Conservation (phyloP, 1,140 invertebrate genomes). For the Lordiphosa mommai region DNA sequence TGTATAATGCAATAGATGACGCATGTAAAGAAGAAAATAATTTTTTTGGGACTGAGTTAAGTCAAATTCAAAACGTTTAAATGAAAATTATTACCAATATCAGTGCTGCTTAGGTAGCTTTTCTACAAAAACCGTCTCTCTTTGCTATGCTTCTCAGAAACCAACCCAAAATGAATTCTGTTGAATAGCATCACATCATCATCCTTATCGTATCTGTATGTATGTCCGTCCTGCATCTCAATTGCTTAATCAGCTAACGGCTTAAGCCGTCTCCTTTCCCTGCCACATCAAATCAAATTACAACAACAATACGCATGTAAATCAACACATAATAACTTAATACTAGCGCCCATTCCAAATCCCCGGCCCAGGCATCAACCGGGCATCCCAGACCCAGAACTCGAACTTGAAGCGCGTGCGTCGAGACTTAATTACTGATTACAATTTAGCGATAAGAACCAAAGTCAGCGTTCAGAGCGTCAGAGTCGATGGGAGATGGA, state of each 20-base stretch:
- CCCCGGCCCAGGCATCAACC: not conserved
- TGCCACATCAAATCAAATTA: constrained; percentile 38
- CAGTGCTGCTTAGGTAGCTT: not conserved
- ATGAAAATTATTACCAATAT: not conserved
- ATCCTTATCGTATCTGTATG: constrained; percentile 11
- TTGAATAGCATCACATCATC: not conserved
- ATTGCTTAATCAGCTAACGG: constrained; percentile 32
- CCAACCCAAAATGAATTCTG: not conserved
- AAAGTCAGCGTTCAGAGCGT: not conserved
- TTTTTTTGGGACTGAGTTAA: too few species aligned
- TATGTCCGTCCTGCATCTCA: constrained; percentile 12
- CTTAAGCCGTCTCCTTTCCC: constrained; percentile 23
- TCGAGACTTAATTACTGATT: constrained; percentile 75
- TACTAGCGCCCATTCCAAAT: constrained; percentile 15
- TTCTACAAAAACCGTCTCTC: not conserved
- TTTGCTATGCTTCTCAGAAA: not conserved
- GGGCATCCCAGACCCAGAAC: constrained; percentile 7
- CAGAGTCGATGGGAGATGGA: not conserved
- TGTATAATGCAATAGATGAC: too few species aligned
- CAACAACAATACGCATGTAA: constrained; percentile 59
- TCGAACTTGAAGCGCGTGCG: constrained; percentile 50
- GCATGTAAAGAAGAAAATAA: too few species aligned
- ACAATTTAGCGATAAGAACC: constrained; percentile 68
- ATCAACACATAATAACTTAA: constrained; percentile 75
- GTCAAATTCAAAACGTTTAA: not conserved